phyloP scores from a whole-genome alignment of 2,797 vertebrate species.

The Sorex maritimensis region DNA sequence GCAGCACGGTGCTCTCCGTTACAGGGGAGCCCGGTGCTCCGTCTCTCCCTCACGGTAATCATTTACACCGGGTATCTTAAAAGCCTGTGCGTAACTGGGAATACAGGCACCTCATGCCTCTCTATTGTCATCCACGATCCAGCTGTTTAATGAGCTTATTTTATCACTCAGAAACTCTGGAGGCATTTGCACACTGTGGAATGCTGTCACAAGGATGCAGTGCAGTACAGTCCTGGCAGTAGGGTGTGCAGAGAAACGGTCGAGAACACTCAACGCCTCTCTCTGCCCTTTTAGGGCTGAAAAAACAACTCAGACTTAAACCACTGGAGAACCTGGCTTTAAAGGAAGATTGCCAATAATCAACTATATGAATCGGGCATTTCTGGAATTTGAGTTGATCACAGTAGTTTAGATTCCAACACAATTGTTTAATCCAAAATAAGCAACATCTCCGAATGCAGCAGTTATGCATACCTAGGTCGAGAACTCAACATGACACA shows the following conservation, averaged over 20 bases:
- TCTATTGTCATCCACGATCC: slow-evolving; percentile 65
- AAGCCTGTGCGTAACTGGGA: slow-evolving; percentile 65
- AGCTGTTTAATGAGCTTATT: slow-evolving; percentile 62
- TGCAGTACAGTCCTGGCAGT: slow-evolving; percentile 17
- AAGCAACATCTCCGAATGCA: too few relatives aligned
- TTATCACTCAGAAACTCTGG: slow-evolving; percentile 67
- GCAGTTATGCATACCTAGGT: too few relatives aligned
- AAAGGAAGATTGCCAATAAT: slow-evolving; percentile 36
- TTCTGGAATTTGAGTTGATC: background rate
- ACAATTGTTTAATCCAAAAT: background rate
- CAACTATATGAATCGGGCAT: background rate
- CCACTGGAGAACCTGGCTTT: slow-evolving; percentile 6
- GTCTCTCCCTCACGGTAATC: slow-evolving; percentile 24
- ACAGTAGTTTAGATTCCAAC: slow-evolving; percentile 25
- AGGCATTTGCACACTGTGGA: slow-evolving; percentile 28
- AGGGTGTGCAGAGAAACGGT: slow-evolving; percentile 55
- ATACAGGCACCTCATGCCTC: slow-evolving; percentile 22
- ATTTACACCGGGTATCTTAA: slow-evolving; percentile 36
- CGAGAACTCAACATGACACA: too few relatives aligned
- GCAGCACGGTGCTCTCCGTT: background rate
- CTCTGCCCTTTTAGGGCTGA: background rate
- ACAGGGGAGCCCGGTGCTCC: slow-evolving; percentile 52
- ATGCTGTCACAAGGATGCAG: slow-evolving; percentile 58
- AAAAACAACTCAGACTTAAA: slow-evolving; percentile 5
- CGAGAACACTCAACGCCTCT: background rate